Percentiles rank a stretch among this genome's conserved stretches.
Evolutionary conservation across 1,140 invertebrate species (phyloP).

Genomic region (Microplitis demolitor): DNA sequence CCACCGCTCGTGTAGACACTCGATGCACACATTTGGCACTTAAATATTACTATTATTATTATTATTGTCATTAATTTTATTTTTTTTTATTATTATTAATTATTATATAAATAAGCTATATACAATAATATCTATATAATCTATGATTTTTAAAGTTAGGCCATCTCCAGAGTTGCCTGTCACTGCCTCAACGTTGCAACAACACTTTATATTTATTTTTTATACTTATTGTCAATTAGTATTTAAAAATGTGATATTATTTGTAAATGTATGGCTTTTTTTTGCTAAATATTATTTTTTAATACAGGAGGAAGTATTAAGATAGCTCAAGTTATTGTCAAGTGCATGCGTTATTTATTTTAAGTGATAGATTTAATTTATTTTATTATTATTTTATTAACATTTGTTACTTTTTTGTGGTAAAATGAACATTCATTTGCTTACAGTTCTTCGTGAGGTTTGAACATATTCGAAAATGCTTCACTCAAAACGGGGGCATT

Average conservation of each 20-base stretch:
- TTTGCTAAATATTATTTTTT: no score
- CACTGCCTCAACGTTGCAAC: slow-evolving; percentile 31
- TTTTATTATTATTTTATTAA: background rate
- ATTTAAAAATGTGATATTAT: no score
- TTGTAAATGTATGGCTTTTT: no score
- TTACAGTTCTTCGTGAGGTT: slow-evolving; percentile 99
- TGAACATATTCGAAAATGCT: slow-evolving; percentile 99
- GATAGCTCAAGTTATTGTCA: background rate
- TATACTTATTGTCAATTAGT: background rate
- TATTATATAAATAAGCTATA: slow-evolving; percentile 43
- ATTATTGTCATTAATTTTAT: background rate
- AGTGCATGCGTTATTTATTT: background rate
- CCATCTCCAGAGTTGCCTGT: slow-evolving; percentile 63
- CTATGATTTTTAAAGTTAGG: slow-evolving; percentile 47
- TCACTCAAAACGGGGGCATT: slow-evolving; percentile 97
- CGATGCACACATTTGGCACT: slow-evolving; percentile 1
- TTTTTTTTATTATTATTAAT: slow-evolving; percentile 10
- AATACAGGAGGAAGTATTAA: no score
- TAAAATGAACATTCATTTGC: slow-evolving; percentile 38
- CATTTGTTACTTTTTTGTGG: background rate
- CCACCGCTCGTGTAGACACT: slow-evolving; percentile 4
- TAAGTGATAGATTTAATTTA: background rate
- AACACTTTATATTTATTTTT: background rate
- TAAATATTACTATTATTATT: background rate
- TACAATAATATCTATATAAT: slow-evolving; percentile 42